These are phyloP conservation scores for Diadumene lineata DNA, from an alignment of 92 coral and sea anemone genomes.

Conservation along the genomic window DNA sequence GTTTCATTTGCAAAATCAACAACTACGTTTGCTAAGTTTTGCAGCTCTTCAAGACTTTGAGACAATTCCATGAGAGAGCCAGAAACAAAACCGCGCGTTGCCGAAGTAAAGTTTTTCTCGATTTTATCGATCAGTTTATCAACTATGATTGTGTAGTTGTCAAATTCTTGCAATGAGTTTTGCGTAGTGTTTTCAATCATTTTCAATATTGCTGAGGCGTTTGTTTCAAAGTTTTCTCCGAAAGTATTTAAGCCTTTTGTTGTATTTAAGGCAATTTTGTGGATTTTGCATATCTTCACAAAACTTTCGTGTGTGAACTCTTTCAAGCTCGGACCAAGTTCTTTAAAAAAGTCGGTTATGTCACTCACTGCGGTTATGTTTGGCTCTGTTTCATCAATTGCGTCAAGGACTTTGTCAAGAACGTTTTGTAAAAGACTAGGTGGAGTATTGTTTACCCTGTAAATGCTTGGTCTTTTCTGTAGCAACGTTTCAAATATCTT, in stretches of 20 bases:
- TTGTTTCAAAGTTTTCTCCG: constrained; percentile 72
- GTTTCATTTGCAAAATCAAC: constrained; percentile 87
- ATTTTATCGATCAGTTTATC: constrained; percentile 68
- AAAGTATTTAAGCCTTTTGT: constrained; percentile 68
- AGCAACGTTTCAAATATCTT: constrained; percentile 45
- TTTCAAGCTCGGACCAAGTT: constrained; percentile 61
- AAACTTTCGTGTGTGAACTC: constrained; percentile 62
- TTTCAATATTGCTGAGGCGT: constrained; percentile 61
- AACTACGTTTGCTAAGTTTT: constrained; percentile 67
- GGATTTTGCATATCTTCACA: constrained; percentile 66
- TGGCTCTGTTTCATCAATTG: constrained; percentile 52
- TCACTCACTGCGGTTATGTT: constrained; percentile 77
- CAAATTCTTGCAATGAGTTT: constrained; percentile 63
- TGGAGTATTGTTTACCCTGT: constrained; percentile 30
- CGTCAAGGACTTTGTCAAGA: constrained; percentile 43
- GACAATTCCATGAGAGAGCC: constrained; percentile 65
- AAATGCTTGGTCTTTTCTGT: no score
- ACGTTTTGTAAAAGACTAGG: constrained; percentile 59
- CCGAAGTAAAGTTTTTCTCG: constrained; percentile 61
- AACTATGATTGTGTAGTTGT: constrained; percentile 69
- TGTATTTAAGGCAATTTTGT: constrained; percentile 72
- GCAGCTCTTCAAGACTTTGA: constrained; percentile 60
- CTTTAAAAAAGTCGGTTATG: constrained; percentile 77
- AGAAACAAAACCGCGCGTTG: constrained; percentile 65
- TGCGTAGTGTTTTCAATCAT: constrained; percentile 49